A percentile compares a stretch with the other conserved stretches of the same genome.
Evolutionary conservation across 1,140 invertebrate genomes (phyloP).

Genomic region (Microplitis mediator): DNA sequence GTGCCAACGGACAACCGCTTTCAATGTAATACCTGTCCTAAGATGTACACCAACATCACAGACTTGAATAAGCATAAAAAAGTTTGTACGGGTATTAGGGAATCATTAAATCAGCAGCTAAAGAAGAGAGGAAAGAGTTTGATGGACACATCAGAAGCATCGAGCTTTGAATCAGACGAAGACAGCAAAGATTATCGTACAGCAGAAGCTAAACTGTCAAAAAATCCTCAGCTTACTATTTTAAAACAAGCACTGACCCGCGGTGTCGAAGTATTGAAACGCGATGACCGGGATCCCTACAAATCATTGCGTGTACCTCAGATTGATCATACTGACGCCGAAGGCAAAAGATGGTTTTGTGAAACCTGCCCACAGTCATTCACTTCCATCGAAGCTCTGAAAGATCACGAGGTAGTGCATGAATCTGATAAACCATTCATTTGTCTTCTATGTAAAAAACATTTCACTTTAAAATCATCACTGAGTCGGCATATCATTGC

Average conservation of each 20-base stretch:
- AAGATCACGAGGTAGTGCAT: constrained; percentile 52
- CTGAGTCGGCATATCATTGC: constrained; percentile 60
- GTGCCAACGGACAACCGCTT: constrained; percentile 49
- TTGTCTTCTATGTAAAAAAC: constrained; percentile 60
- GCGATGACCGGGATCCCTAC: constrained; percentile 43
- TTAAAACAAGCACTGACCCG: constrained; percentile 57
- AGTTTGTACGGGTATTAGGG: constrained; percentile 45
- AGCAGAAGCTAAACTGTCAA: constrained; percentile 57
- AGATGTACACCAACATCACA: constrained; percentile 52
- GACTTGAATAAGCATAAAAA: constrained; percentile 55
- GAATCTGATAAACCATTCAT: constrained; percentile 55
- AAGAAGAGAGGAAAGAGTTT: constrained; percentile 37
- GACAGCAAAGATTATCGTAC: constrained; percentile 53
- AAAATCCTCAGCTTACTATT: constrained; percentile 59
- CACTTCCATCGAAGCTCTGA: constrained; percentile 47
- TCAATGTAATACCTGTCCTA: constrained; percentile 56
- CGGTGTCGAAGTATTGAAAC: constrained; percentile 49
- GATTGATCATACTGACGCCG: constrained; percentile 34
- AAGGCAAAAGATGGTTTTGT: constrained; percentile 53
- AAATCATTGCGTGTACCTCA: constrained; percentile 46
- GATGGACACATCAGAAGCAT: constrained; percentile 50
- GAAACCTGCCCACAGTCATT: constrained; percentile 55
- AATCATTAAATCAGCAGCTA: constrained; percentile 36
- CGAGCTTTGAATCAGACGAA: constrained; percentile 51
- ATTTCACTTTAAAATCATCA: constrained; percentile 55